Percentiles rank a stretch among this genome's conserved stretches.
Conservation (phyloP, 2,797 vertebrate species). For the Sparidentex hasta region DNA sequence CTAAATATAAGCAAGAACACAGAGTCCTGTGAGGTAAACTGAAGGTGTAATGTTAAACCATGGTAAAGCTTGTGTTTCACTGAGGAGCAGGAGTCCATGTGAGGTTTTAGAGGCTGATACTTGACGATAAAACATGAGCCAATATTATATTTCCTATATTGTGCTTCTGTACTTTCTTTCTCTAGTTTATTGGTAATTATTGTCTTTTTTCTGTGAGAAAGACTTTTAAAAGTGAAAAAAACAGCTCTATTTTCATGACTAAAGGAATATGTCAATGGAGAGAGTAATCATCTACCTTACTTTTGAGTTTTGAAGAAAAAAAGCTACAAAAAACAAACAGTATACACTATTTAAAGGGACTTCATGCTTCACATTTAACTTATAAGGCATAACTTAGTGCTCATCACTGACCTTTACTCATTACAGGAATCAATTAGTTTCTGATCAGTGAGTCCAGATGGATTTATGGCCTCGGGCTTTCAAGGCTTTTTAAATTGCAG, state of each 20-base stretch:
- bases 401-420: constrained; percentile 56
- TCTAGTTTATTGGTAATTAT: neutral
- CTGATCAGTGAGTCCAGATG: constrained; percentile 25
- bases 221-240: neutral
- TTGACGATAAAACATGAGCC: neutral
- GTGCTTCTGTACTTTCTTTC: neutral
- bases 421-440: constrained; percentile 56
- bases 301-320: no score
- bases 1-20: constrained; percentile 40
- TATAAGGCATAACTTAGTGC: constrained; percentile 32
- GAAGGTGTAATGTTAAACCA: neutral
- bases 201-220: neutral
- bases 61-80: neutral
- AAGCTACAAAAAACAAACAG: neutral
- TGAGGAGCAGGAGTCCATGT: neutral
- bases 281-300: no score
- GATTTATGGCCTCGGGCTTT: constrained; percentile 38
- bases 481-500: constrained; percentile 38
- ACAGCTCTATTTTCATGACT: neutral
- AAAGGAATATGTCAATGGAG: neutral
- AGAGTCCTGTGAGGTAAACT: constrained; percentile 26
- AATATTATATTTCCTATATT: neutral
- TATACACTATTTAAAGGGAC: neutral
- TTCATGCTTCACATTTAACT: constrained; percentile 23
- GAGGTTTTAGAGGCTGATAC: neutral